Percentiles rank a stretch among this genome's conserved stretches.
Evolutionary conservation across 2,888 invertebrate genomes (phyloP).

Genomic region (Graphium colonna): DNA sequence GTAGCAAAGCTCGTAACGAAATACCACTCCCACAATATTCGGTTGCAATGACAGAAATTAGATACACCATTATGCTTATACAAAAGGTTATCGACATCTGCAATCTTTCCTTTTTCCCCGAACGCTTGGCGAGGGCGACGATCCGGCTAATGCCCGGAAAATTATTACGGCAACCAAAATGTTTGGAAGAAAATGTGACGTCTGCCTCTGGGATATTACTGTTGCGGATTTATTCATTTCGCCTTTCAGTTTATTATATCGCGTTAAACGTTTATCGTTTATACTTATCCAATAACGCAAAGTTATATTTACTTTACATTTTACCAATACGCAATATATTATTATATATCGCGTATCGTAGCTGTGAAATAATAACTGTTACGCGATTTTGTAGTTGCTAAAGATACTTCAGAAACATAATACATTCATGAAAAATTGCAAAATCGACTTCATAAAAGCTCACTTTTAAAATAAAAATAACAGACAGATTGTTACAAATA

Average conservation of each 20-base stretch:
- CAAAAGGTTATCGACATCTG: conserved; percentile 51
- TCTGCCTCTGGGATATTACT: conserved; percentile 26
- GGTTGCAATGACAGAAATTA: conserved; percentile 38
- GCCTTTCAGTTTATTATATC: too few relatives aligned
- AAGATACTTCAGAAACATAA: too few relatives aligned
- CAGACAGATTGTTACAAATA: too few relatives aligned
- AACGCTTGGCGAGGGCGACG: conserved; percentile 48
- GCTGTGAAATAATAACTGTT: too few relatives aligned
- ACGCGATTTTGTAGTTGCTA: too few relatives aligned
- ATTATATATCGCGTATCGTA: too few relatives aligned
- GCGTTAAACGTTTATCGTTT: too few relatives aligned
- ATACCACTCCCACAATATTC: background rate
- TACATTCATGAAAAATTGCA: too few relatives aligned
- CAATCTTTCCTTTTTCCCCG: conserved; percentile 55
- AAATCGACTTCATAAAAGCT: too few relatives aligned
- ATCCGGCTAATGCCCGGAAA: conserved; percentile 55
- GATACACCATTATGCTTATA: conserved; percentile 50
- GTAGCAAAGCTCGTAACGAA: background rate
- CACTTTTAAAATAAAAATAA: too few relatives aligned
- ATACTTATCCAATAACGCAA: too few relatives aligned
- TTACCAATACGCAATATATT: background rate
- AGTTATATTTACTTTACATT: too few relatives aligned
- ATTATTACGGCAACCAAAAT: conserved; percentile 59
- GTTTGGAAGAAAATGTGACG: conserved; percentile 51
- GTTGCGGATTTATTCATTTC: conserved; percentile 2